Evolutionary conservation across 2,113 vertebrate species (phyloP).

Genomic region (Chitala chitala): DNA sequence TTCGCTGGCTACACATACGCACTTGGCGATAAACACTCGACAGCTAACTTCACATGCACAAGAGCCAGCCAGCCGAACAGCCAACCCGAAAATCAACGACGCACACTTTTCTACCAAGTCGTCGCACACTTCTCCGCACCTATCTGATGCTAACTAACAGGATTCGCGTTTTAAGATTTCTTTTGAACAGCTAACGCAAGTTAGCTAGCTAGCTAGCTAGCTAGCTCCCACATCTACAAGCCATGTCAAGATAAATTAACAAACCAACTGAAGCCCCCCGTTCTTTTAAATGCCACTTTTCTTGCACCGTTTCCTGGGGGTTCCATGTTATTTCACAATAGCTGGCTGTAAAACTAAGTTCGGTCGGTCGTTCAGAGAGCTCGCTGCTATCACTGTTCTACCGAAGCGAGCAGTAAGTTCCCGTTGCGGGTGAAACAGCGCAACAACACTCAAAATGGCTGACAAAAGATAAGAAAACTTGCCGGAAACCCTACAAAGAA

Average conservation of each 20-base stretch:
- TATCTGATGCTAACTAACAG: slow-evolving; percentile 5
- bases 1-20: background rate
- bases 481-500: background rate
- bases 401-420: slow-evolving; percentile 41
- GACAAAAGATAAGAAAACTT: slow-evolving; percentile 46
- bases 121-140: background rate
- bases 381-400: slow-evolving; percentile 28
- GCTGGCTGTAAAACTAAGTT: slow-evolving; percentile 50
- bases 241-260: slow-evolving; percentile 99
- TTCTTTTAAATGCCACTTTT: slow-evolving; percentile 73
- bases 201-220: slow-evolving; percentile 63
- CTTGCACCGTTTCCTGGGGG: slow-evolving; percentile 77
- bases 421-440: slow-evolving; percentile 44
- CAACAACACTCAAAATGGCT: slow-evolving; percentile 66
- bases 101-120: background rate
- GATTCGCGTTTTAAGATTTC: slow-evolving; percentile 2
- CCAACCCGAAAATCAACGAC: background rate
- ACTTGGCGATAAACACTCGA: background rate
- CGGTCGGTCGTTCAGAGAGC: slow-evolving; percentile 42
- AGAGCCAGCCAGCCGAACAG: background rate
- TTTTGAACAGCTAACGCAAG: slow-evolving; percentile 43
- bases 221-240: slow-evolving; percentile 66
- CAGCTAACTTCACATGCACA: background rate
- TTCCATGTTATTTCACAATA: slow-evolving; percentile 64
- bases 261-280: slow-evolving; percentile 81